Evolutionary conservation across 1,140 invertebrate species (phyloP), one percentile per base, ranked within the genome.

Genomic region (Hypothenemus hampei): DNA sequence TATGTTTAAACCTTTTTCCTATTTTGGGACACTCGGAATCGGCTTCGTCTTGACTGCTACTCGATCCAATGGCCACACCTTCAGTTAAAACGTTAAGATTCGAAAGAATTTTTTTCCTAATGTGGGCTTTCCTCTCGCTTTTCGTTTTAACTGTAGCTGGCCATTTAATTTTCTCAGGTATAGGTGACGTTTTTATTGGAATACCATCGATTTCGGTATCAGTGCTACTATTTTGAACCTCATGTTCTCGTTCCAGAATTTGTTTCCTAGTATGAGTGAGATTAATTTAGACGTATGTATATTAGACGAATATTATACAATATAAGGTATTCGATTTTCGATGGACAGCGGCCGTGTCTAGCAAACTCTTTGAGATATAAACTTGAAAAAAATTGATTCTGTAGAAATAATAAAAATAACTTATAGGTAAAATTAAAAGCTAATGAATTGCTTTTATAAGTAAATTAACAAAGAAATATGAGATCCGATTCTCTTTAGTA

Each of bases 41-140:
- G n/a, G 60, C 69, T 33, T 71, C 69, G 45, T 69, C 68, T 52
- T 69, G 67, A 10, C 68, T 70, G 46, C 66, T 69, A 20, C 67
- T 65, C 10, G 56, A 64, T 1, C 68, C 61, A 11, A 58, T 54
- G 48, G 69, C 69, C 2, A 67, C 61, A 33, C 62, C 63, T 53
- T 71, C 69, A 0, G 68, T 61, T 23, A 66, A 37, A 15, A 58
- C 64, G 15, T 58, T 64, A 6, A 67, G 23, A 22, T 41, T 60
- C 16, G 60, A 54, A 18, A 61, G 26, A 10, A 66, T 62, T 59
- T 69, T 69, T 54, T 68, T 68, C 8, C 64, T 24, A 7, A 57
- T 23, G 33, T 57, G 48, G n/a, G 51, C 60, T 36, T 63, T 52
- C 45, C 63, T 64, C 15, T 63, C 60, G 15, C 37, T 59, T 35